These are phyloP conservation scores for Sphaeramia orbicularis DNA, from an alignment of 2,797 vertebrate genomes.

Conservation along the genomic window DNA sequence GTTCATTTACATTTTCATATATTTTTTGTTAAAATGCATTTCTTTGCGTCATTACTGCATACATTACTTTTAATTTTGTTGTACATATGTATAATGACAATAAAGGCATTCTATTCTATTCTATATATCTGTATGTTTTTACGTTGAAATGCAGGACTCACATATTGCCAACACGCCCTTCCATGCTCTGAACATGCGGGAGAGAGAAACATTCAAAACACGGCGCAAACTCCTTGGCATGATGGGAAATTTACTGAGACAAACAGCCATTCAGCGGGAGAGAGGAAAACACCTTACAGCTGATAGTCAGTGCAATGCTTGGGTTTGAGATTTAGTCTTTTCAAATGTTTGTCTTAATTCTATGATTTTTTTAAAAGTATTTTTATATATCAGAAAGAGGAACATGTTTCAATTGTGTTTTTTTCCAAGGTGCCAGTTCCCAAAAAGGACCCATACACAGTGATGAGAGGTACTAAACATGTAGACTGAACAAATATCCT, in stretches of 20 bases:
- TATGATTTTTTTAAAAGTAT: too few relatives aligned
- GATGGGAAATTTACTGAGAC: slow-evolving; percentile 82
- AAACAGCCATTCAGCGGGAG: slow-evolving; percentile 55
- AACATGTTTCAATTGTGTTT: too few relatives aligned
- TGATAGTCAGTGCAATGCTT: slow-evolving; percentile 54
- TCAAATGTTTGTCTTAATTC: too few relatives aligned
- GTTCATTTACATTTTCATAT: not conserved
- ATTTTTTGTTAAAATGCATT: not conserved
- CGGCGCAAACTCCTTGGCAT: slow-evolving; percentile 79
- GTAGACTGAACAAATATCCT: too few relatives aligned
- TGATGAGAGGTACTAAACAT: not conserved
- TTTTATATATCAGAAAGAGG: too few relatives aligned
- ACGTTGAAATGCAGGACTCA: slow-evolving; percentile 75
- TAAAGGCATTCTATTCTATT: too few relatives aligned
- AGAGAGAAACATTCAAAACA: slow-evolving; percentile 78
- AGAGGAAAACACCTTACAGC: slow-evolving; percentile 29
- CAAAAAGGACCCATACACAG: not conserved
- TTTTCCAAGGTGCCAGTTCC: slow-evolving; percentile 4
- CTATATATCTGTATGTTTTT: not conserved
- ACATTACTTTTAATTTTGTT: too few relatives aligned
- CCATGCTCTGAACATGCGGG: slow-evolving; percentile 73
- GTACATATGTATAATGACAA: too few relatives aligned
- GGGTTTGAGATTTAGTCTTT: too few relatives aligned
- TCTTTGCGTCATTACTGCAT: not conserved
- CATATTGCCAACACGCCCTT: slow-evolving; percentile 84